Evolutionary conservation across 2,113 vertebrate species (phyloP).

Genomic region (Ondatra zibethicus): DNA sequence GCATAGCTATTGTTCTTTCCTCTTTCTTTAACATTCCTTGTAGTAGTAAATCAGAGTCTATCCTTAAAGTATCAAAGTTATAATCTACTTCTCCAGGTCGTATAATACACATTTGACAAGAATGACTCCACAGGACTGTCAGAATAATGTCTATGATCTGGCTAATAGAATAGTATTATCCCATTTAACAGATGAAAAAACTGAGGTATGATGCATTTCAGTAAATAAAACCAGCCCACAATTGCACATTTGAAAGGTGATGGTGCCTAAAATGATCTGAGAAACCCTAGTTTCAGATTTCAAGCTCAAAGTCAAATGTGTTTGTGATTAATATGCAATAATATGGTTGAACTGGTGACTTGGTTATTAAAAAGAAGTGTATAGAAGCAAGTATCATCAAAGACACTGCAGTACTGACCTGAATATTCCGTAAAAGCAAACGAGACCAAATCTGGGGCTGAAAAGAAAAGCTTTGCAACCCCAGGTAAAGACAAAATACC

Average conservation of each 20-base stretch:
- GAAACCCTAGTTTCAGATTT: neutral
- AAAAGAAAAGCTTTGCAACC: neutral
- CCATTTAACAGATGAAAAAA: neutral
- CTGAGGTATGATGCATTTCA: neutral
- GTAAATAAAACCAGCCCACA: neutral
- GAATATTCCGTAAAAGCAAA: neutral
- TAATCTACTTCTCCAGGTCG: rapidly evolving
- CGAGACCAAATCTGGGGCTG: neutral
- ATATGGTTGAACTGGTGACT: neutral
- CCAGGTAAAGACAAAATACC: neutral
- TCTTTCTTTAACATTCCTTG: neutral
- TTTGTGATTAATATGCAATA: neutral
- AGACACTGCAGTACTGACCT: neutral
- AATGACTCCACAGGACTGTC: neutral
- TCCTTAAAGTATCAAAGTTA: neutral
- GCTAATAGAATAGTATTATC: neutral
- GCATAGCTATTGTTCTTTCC: neutral
- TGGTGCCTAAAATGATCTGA: neutral
- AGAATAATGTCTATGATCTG: neutral
- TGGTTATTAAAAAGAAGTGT: neutral
- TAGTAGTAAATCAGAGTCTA: neutral
- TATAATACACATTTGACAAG: neutral
- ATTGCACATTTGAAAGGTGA: neutral
- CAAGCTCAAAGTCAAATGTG: neutral
- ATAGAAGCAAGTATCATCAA: neutral